Conservation (phyloP, 2,113 vertebrate genomes). For the Astur gentilis region DNA sequence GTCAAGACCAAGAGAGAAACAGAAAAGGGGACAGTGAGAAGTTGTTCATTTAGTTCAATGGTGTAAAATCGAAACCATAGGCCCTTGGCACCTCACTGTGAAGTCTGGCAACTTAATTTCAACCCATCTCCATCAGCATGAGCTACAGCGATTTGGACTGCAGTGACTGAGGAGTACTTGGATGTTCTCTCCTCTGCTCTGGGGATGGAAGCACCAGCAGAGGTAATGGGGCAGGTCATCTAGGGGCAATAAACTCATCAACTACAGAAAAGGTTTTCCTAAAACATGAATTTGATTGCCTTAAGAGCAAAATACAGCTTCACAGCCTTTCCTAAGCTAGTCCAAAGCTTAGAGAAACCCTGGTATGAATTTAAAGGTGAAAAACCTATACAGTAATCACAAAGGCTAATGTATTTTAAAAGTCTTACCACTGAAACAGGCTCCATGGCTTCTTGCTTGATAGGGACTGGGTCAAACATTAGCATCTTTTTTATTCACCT, state of each 20-base stretch:
- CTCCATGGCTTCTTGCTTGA: constrained; percentile 92
- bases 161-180: neutral
- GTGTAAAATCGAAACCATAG: neutral
- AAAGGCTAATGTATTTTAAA: neutral
- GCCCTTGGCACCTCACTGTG: neutral
- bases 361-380: neutral
- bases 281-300: neutral
- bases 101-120: neutral
- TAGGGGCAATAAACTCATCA: neutral
- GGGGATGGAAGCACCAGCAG: neutral
- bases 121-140: neutral
- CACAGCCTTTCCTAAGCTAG: neutral
- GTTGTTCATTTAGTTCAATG: neutral
- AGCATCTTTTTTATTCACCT: constrained; percentile 84
- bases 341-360: neutral
- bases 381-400: neutral
- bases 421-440: constrained; percentile 83
- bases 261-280: neutral
- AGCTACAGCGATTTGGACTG: neutral
- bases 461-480: constrained; percentile 92
- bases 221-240: neutral
- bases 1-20: neutral
- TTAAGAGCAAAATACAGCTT: neutral
- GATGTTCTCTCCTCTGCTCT: neutral
- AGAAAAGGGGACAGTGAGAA: neutral